Conservation (phyloP, 2,888 invertebrate species). For the Liodrosophila aerea region DNA sequence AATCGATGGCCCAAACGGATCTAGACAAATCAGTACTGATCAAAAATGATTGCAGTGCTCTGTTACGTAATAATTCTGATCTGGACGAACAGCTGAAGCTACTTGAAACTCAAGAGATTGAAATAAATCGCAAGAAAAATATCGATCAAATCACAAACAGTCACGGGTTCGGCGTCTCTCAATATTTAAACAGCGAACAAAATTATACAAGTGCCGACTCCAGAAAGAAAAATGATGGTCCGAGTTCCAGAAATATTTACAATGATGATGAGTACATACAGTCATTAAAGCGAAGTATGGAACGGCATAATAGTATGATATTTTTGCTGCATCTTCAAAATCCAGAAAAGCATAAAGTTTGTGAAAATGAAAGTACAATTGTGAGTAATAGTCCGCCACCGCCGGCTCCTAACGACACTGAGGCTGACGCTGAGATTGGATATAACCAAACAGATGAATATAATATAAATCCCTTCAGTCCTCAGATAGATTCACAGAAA, state of each 20-base stretch:
- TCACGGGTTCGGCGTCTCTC: slow-evolving; percentile 35
- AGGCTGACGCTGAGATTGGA: slow-evolving; percentile 18
- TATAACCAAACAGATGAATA: background rate
- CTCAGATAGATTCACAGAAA: slow-evolving; percentile 15
- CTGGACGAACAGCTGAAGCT: slow-evolving; percentile 80
- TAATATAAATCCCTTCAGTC: slow-evolving; percentile 21
- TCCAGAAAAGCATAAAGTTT: slow-evolving; percentile 74
- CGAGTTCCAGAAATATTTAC: slow-evolving; percentile 73
- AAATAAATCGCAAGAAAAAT: slow-evolving; percentile 74
- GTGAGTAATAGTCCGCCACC: slow-evolving; percentile 90
- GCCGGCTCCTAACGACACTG: slow-evolving; percentile 89
- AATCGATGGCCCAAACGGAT: background rate
- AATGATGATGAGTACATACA: slow-evolving; percentile 82
- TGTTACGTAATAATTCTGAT: slow-evolving; percentile 80
- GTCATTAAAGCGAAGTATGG: slow-evolving; percentile 80
- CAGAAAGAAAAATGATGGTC: background rate
- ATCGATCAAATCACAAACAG: slow-evolving; percentile 50
- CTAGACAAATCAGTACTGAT: background rate
- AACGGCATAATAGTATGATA: slow-evolving; percentile 82
- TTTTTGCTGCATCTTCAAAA: slow-evolving; percentile 81
- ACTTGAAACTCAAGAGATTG: slow-evolving; percentile 79
- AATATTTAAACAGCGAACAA: slow-evolving; percentile 40
- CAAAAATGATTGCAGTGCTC: slow-evolving; percentile 58
- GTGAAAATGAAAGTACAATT: slow-evolving; percentile 62
- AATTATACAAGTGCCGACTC: background rate